Evolutionary conservation across 2,888 invertebrate genomes (phyloP), one percentile per base, ranked within the genome.

Genomic region (Phortica okadai): DNA sequence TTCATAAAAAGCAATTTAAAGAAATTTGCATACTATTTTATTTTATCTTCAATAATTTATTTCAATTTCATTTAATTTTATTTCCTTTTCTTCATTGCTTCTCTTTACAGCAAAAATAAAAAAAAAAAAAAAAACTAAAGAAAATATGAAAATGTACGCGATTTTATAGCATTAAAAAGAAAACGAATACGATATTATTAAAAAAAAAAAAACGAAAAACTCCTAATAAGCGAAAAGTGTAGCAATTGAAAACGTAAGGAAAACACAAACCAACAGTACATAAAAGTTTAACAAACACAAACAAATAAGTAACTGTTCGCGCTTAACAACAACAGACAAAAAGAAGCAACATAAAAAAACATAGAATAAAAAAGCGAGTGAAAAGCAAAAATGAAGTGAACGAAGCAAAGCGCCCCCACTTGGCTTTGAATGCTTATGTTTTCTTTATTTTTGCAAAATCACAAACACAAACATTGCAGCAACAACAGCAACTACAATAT

Each of bases 221-320:
- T 33, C 56, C 56, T 11, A 42, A 56, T 45, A 50, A 69, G 50
- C 5, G 25, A 72, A 72, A 56, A 56, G 67, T 67, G 42, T 67
- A 67, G 67, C 67, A 67, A 44, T 42, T 67, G 16, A 56, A 72
- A 54, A 72, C 54, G 70, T 72, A 72, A 72, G 56, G n/a, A 14
- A 70, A 67, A 72, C 41, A 72, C 54, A 72, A 70, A 25, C 44
- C 3, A 69, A 50, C 21, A 69, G 41, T 16, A n/a, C 16, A 42
- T 44, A 14, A n/a, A 67, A 67, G 42, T 33, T 54, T 11, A 70
- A 66, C 11, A 66, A 66, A 33, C 16, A 72, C 54, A 33, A n/a
- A 56, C 56, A 54, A 62, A 62, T 14, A 50, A 56, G 16, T 56
- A 56, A 56, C 41, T 69, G 69, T 62, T 62, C 62, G 25, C 11